phyloP scores from a whole-genome alignment of 2,113 vertebrate genomes.

The Burhinus bistriatus region DNA sequence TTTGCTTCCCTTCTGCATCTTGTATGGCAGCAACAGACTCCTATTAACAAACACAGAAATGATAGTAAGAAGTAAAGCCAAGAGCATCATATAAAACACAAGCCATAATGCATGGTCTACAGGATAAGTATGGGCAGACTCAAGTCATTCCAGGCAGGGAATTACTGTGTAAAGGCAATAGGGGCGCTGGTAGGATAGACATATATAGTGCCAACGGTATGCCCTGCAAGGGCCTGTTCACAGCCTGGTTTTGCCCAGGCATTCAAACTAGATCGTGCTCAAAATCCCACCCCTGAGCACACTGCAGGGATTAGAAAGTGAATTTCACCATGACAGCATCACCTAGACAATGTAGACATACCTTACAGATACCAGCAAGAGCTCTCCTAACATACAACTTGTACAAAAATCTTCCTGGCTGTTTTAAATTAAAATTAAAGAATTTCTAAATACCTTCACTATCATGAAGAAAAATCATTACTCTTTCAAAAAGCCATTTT shows the following conservation, averaged over 20 bases:
- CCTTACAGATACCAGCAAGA: background rate
- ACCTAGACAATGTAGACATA: background rate
- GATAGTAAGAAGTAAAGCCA: background rate
- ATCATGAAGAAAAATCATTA: background rate
- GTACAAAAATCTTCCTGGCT: background rate
- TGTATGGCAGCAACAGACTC: slow-evolving; percentile 58
- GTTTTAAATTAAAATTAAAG: background rate
- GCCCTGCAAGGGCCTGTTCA: background rate
- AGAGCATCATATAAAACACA: background rate
- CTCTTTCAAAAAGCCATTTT: background rate
- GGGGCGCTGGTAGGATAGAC: background rate
- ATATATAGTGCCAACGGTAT: background rate
- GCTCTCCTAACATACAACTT: background rate
- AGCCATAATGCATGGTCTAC: background rate
- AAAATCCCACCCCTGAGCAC: background rate
- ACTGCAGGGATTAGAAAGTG: background rate
- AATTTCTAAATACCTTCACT: background rate
- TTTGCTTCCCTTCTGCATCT: slow-evolving; percentile 72
- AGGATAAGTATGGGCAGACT: background rate
- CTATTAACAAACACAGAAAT: slow-evolving; percentile 46
- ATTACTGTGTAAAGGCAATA: background rate
- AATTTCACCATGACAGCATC: background rate
- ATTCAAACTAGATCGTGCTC: background rate
- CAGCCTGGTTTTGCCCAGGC: background rate
- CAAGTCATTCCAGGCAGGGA: background rate